Percentiles rank a stretch among this genome's conserved stretches.
Conservation (phyloP, 2,113 vertebrate species). For the Lichenostomus cassidix region DNA sequence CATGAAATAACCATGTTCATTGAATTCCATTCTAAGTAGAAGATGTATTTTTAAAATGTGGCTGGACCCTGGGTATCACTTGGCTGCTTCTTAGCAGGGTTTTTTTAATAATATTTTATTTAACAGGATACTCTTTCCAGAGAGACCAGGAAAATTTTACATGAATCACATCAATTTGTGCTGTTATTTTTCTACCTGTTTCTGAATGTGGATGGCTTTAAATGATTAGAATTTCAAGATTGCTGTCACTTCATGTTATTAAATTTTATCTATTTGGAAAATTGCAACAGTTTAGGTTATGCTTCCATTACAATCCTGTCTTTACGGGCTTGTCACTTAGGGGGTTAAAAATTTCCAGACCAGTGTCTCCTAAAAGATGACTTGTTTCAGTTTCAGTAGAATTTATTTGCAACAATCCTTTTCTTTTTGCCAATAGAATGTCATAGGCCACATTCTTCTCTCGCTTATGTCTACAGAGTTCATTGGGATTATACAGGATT, state of each 20-base stretch:
- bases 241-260: neutral
- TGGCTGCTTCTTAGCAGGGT: neutral
- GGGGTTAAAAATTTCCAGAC: neutral
- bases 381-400: neutral
- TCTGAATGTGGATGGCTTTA: neutral
- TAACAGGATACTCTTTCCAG: neutral
- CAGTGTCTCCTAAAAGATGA: neutral
- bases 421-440: neutral
- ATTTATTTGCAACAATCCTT: neutral
- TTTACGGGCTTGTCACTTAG: neutral
- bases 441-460: neutral
- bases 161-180: neutral
- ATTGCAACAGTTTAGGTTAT: neutral
- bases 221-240: neutral
- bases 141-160: neutral
- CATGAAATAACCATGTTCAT: neutral
- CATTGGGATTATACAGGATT: neutral
- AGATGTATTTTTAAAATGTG: neutral
- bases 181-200: neutral
- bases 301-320: neutral
- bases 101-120: slow-evolving; percentile 3
- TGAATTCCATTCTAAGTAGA: neutral
- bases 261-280: neutral
- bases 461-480: neutral
- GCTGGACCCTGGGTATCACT: neutral